Conservation (phyloP, 2,888 invertebrate genomes). For the Lycophotia porphyrea region DNA sequence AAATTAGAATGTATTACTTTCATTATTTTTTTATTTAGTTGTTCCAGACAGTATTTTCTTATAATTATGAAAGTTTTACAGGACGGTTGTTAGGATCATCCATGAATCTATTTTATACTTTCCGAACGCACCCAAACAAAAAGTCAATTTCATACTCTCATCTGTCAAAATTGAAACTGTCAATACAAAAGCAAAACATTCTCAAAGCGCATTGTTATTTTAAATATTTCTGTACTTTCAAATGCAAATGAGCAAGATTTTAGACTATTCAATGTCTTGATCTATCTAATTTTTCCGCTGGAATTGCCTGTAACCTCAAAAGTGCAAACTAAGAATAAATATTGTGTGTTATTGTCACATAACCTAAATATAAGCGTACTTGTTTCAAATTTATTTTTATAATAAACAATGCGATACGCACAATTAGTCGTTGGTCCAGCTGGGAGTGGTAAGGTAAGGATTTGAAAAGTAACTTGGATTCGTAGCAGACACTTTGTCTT, state of each 20-base stretch:
- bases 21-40: background rate
- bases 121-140: constrained; percentile 10
- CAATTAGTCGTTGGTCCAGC: constrained; percentile 99
- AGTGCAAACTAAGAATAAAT: background rate
- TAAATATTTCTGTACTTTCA: background rate
- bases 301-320: background rate
- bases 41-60: constrained; percentile 33
- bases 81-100: background rate
- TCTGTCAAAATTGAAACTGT: constrained; percentile 4
- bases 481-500: background rate
- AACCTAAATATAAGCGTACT: constrained; percentile 56
- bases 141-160: constrained; percentile 1
- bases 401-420: constrained; percentile 95
- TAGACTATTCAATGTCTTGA: background rate
- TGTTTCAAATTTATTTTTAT: constrained; percentile 17
- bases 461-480: background rate
- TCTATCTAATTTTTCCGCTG: background rate
- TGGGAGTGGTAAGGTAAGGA: constrained; percentile 97
- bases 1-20: constrained; percentile 36
- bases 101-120: background rate
- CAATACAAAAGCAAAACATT: constrained; percentile 36
- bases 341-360: constrained; percentile 25
- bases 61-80: background rate
- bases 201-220: background rate
- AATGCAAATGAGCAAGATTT: background rate